phyloP scores from a whole-genome alignment of 2,113 vertebrate genomes.

The Hiodon tergisus region DNA sequence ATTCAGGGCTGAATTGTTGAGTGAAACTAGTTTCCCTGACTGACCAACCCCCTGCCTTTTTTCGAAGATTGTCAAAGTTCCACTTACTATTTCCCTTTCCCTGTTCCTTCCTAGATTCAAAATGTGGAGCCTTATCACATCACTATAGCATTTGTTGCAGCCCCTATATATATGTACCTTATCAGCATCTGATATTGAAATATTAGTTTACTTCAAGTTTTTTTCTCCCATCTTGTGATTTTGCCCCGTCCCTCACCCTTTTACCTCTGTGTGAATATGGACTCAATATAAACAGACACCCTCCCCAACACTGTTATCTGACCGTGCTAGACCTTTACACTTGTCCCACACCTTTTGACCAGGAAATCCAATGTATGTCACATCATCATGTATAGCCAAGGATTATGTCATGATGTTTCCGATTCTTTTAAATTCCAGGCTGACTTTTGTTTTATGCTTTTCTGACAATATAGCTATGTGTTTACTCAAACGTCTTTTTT shows the following conservation, averaged over 20 bases:
- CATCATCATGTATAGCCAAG: neutral
- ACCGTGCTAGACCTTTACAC: constrained; percentile 23
- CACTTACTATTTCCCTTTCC: constrained; percentile 46
- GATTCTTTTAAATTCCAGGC: neutral
- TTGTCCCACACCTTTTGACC: neutral
- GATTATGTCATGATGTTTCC: constrained; percentile 15
- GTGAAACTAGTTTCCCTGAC: constrained; percentile 78
- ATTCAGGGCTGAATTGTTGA: constrained; percentile 78
- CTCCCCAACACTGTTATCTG: constrained; percentile 17
- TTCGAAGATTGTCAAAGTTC: constrained; percentile 64
- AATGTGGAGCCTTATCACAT: constrained; percentile 47
- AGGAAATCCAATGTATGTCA: too few relatives aligned
- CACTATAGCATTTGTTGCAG: constrained; percentile 27
- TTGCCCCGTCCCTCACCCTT: constrained; percentile 10
- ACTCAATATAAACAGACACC: constrained; percentile 28
- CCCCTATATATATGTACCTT: constrained; percentile 33
- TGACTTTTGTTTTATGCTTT: constrained; percentile 38
- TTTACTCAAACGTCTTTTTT: constrained; percentile 68
- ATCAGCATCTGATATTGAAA: constrained; percentile 37
- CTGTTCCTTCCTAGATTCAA: constrained; percentile 42
- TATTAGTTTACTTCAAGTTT: constrained; percentile 30
- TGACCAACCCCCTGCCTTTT: constrained; percentile 64
- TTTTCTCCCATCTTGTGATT: constrained; percentile 22
- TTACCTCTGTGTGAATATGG: constrained; percentile 49
- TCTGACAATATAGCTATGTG: constrained; percentile 44